Evolutionary conservation across 2,113 vertebrate species (phyloP).

Genomic region (Cebus imitator): DNA sequence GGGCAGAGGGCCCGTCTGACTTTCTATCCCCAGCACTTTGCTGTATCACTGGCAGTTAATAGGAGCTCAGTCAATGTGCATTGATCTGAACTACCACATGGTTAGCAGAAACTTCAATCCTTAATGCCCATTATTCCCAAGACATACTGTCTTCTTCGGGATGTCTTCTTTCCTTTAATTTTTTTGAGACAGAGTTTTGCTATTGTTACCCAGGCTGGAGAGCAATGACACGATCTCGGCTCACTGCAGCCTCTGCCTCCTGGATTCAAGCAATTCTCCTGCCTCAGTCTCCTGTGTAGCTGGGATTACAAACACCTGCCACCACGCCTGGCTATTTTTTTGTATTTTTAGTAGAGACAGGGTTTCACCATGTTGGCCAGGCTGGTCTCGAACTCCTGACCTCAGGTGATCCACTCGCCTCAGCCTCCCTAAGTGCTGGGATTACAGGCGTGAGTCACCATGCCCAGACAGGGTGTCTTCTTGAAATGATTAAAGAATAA

Average conservation of each 20-base stretch:
- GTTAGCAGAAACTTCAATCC: not conserved
- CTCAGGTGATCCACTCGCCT: not conserved
- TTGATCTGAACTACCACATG: not conserved
- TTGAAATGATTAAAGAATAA: constrained; percentile 27
- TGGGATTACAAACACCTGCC: not conserved
- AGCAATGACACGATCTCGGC: not conserved
- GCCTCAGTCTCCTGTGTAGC: not conserved
- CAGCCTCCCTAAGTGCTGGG: not conserved
- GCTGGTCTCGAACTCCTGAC: not conserved
- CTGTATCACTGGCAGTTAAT: not conserved
- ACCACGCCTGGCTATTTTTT: not conserved
- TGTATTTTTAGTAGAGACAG: not conserved
- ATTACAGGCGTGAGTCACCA: not conserved
- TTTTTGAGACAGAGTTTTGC: not conserved
- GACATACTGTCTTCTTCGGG: not conserved
- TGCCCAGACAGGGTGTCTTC: not conserved
- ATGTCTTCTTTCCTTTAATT: not conserved
- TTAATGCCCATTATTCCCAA: not conserved
- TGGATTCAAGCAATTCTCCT: not conserved
- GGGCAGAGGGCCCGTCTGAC: not conserved
- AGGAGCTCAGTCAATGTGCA: not conserved
- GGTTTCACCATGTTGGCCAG: not conserved
- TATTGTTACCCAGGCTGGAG: not conserved
- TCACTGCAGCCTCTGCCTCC: not conserved
- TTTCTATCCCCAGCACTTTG: not conserved